Evolutionary conservation across 1,140 invertebrate species (phyloP).

Genomic region (Ceratosolen fusciceps): DNA sequence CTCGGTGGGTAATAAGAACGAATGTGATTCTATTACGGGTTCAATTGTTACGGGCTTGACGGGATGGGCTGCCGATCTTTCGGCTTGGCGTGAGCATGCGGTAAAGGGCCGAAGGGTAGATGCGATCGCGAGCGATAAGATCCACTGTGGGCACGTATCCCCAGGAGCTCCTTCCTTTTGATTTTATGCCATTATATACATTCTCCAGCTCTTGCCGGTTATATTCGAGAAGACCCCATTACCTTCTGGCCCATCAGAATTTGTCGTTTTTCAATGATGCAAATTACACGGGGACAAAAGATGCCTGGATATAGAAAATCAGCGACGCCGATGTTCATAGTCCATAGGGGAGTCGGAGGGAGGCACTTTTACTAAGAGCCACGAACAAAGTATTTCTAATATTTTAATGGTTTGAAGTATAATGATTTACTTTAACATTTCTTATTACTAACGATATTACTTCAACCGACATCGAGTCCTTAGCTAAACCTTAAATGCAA

Average conservation of each 20-base stretch:
- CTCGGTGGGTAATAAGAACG: constrained; percentile 72
- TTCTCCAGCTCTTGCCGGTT: constrained; percentile 13
- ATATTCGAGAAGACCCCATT: constrained; percentile 17
- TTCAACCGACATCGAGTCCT: too few species aligned
- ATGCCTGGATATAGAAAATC: not conserved
- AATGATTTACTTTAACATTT: too few species aligned
- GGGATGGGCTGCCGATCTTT: constrained; percentile 61
- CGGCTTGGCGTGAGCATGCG: constrained; percentile 20
- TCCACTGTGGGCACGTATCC: not conserved
- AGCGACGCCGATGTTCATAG: too few species aligned
- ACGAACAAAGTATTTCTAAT: too few species aligned
- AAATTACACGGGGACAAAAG: constrained; percentile 20
- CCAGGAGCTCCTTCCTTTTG: not conserved
- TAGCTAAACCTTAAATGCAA: too few species aligned
- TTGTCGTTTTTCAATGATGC: constrained; percentile 44
- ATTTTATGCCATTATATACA: constrained; percentile 44
- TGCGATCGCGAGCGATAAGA: constrained; percentile 49
- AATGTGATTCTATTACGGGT: constrained; percentile 73
- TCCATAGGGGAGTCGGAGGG: not conserved
- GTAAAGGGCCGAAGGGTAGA: constrained; percentile 41
- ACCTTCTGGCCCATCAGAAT: constrained; percentile 25
- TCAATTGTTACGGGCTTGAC: constrained; percentile 70
- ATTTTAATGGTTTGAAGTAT: too few species aligned
- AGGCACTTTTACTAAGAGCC: not conserved
- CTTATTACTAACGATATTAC: too few species aligned